Conservation (phyloP, 1,140 invertebrate species). For the Pseudomyrmex gracilis region DNA sequence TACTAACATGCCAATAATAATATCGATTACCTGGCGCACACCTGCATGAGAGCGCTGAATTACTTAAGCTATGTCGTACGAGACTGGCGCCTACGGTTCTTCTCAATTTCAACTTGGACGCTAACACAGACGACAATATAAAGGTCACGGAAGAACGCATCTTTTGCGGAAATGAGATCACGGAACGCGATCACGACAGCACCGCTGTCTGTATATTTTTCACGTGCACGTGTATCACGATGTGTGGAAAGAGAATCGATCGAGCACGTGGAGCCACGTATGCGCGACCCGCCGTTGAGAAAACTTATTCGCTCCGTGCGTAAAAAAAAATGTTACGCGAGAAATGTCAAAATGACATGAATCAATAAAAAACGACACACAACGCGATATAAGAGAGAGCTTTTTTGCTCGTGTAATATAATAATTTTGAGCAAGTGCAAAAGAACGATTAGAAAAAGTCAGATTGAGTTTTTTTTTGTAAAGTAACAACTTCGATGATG, state of each 20-base stretch:
- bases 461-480: too few species aligned
- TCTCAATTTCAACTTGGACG: slow-evolving; percentile 22
- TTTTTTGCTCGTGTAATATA: background rate
- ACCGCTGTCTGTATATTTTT: slow-evolving; percentile 4
- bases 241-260: slow-evolving; percentile 47
- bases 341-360: background rate
- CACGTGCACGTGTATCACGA: slow-evolving; percentile 42
- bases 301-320: slow-evolving; percentile 19
- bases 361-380: too few species aligned
- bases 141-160: slow-evolving; percentile 32
- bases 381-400: too few species aligned
- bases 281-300: background rate
- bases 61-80: slow-evolving; percentile 51
- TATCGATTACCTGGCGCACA: slow-evolving; percentile 76
- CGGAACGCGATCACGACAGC: background rate
- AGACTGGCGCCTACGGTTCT: slow-evolving; percentile 31
- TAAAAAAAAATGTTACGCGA: slow-evolving; percentile 27
- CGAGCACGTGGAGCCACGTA: slow-evolving; percentile 54
- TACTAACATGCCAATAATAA: slow-evolving; percentile 70
- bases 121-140: slow-evolving; percentile 14
- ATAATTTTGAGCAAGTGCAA: background rate
- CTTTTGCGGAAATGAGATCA: slow-evolving; percentile 44
- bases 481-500: too few species aligned
- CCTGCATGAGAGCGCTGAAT: slow-evolving; percentile 67
- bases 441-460: too few species aligned